These are phyloP conservation scores for Caenorhabditis tropicalis DNA, from an alignment of 1,140 invertebrate genomes.

Conservation along the genomic window DNA sequence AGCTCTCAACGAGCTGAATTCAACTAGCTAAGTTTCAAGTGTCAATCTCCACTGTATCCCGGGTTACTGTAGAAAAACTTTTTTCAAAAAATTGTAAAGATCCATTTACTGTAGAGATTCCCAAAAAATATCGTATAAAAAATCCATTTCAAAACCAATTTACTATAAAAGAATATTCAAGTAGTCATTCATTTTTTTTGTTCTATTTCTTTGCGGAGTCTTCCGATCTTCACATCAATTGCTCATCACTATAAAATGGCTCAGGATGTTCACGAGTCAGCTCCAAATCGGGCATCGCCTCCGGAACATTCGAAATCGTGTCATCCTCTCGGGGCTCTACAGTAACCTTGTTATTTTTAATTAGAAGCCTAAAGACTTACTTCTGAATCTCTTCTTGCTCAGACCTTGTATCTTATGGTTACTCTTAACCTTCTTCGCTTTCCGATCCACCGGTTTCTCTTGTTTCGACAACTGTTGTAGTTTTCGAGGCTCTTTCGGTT, in stretches of 20 bases:
- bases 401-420: neutral
- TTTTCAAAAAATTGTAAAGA: too few species aligned
- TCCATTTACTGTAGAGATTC: too few species aligned
- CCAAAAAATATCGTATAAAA: too few species aligned
- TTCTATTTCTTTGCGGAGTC: too few species aligned
- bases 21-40: too few species aligned
- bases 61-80: too few species aligned
- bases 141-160: too few species aligned
- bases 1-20: too few species aligned
- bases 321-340: neutral
- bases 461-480: neutral
- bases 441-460: neutral
- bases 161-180: too few species aligned
- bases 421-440: neutral
- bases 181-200: too few species aligned
- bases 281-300: constrained; percentile 11
- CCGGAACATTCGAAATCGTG: constrained; percentile 7
- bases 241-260: constrained; percentile 21
- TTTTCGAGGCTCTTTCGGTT: neutral
- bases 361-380: neutral
- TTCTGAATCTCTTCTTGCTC: neutral
- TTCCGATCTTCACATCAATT: neutral
- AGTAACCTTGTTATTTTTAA: neutral
- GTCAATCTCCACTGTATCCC: too few species aligned
- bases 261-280: neutral